Conservation (phyloP, 2,888 invertebrate species). For the Clanis bilineata region DNA sequence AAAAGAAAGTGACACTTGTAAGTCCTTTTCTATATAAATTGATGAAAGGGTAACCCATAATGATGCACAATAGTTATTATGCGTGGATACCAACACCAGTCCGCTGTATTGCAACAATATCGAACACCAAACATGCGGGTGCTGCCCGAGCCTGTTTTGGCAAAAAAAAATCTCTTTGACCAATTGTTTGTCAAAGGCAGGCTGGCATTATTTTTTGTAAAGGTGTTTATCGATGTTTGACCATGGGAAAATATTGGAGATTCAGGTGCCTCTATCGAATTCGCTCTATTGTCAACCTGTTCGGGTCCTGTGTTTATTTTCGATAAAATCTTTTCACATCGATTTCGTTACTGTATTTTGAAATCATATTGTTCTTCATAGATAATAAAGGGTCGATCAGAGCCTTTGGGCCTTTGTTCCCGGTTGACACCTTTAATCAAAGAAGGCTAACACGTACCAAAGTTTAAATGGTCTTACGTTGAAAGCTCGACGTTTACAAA, state of each 20-base stretch:
- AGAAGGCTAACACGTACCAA: conserved; percentile 68
- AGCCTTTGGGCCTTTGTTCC: conserved; percentile 33
- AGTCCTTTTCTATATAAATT: conserved; percentile 77
- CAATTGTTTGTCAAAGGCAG: conserved; percentile 77
- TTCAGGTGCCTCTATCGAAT: conserved; percentile 75
- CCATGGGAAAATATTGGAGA: conserved; percentile 79
- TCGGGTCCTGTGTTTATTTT: conserved; percentile 45
- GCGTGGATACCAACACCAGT: conserved; percentile 66
- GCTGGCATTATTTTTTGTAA: conserved; percentile 69
- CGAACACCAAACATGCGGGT: conserved; percentile 69
- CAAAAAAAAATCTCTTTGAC: conserved; percentile 74
- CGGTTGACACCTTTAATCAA: conserved; percentile 45
- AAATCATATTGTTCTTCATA: conserved; percentile 25
- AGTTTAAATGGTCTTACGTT: conserved; percentile 75
- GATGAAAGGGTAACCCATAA: conserved; percentile 75
- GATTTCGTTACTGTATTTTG: conserved; percentile 26
- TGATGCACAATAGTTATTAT: conserved; percentile 78
- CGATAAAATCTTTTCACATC: conserved; percentile 56
- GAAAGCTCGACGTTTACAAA: conserved; percentile 79
- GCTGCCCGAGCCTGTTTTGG: conserved; percentile 67
- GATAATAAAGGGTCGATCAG: conserved; percentile 25
- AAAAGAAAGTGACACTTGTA: conserved; percentile 73
- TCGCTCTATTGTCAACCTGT: conserved; percentile 70
- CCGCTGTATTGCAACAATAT: conserved; percentile 70
- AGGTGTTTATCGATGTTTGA: conserved; percentile 78